These are phyloP conservation scores for Hyaena hyaena DNA, from an alignment of 2,113 vertebrate species.

Conservation along the genomic window DNA sequence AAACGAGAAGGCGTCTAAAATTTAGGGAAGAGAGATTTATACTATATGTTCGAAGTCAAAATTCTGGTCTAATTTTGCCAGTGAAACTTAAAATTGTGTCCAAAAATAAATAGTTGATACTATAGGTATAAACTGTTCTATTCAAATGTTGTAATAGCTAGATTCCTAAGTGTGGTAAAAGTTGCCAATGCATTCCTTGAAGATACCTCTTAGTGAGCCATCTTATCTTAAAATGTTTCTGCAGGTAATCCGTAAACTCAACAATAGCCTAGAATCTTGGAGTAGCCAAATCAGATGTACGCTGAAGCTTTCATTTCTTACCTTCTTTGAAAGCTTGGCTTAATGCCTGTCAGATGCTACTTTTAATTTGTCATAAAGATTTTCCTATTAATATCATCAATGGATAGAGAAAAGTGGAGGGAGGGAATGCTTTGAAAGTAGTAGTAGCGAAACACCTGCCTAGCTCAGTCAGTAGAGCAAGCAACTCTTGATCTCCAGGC, in stretches of 20 bases:
- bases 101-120: conserved; percentile 24
- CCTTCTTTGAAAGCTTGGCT: neutral
- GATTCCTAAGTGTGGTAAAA: neutral
- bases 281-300: neutral
- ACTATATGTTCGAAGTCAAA: conserved; percentile 32
- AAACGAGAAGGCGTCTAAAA: conserved; percentile 52
- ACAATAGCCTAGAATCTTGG: neutral
- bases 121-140: conserved; percentile 4
- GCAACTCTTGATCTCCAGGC: neutral
- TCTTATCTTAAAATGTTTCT: conserved; percentile 13
- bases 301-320: conserved; percentile 9
- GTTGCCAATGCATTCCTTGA: neutral
- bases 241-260: neutral
- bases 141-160: conserved; percentile 13
- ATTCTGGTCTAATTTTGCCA: conserved; percentile 49
- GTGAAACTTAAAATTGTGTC: conserved; percentile 35
- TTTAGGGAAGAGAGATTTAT: conserved; percentile 52
- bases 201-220: neutral
- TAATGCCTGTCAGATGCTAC: neutral
- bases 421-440: neutral
- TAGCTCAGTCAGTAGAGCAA: neutral
- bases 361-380: neutral
- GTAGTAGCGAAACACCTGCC: neutral
- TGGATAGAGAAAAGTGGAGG: neutral
- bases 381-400: conserved; percentile 19